A percentile compares a stretch with the other conserved stretches of the same genome.
phyloP scores from a whole-genome alignment of 2,797 vertebrate genomes.

The Tragopan temminckii region DNA sequence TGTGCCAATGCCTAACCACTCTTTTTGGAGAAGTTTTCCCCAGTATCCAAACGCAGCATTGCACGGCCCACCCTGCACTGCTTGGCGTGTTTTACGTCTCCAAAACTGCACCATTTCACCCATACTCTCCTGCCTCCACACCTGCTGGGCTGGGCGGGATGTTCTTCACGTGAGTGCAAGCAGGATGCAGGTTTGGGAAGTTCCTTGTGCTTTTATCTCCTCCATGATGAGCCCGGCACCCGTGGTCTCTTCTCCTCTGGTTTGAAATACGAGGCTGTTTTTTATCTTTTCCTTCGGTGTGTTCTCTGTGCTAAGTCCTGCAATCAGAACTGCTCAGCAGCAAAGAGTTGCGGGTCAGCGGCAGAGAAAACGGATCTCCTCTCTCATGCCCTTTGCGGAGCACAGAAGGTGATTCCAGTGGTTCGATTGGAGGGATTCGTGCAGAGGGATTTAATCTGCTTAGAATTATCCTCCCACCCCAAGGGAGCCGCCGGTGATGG shows the following conservation, averaged over 20 bases:
- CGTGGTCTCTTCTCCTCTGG: background rate
- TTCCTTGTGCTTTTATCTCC: too few relatives aligned
- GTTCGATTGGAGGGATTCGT: background rate
- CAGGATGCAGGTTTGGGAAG: too few relatives aligned
- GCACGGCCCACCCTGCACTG: rapidly evolving
- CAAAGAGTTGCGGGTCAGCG: background rate
- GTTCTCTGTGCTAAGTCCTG: background rate
- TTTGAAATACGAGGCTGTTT: background rate
- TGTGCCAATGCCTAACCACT: too few relatives aligned
- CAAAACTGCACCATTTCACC: background rate
- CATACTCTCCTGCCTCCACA: background rate
- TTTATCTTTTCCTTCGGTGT: too few relatives aligned
- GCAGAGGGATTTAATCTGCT: background rate
- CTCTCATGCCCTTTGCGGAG: background rate
- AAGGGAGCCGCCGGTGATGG: background rate
- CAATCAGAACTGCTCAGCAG: background rate
- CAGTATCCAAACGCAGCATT: background rate
- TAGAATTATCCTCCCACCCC: background rate
- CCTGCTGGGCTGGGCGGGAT: too few relatives aligned
- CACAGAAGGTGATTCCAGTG: background rate
- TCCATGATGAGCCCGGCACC: too few relatives aligned
- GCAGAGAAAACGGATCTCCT: background rate
- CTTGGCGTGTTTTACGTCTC: background rate
- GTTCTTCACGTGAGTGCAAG: too few relatives aligned
- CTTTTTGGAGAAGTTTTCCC: too few relatives aligned